Conservation (phyloP, 2,888 invertebrate genomes). For the Stramonita haemastoma region DNA sequence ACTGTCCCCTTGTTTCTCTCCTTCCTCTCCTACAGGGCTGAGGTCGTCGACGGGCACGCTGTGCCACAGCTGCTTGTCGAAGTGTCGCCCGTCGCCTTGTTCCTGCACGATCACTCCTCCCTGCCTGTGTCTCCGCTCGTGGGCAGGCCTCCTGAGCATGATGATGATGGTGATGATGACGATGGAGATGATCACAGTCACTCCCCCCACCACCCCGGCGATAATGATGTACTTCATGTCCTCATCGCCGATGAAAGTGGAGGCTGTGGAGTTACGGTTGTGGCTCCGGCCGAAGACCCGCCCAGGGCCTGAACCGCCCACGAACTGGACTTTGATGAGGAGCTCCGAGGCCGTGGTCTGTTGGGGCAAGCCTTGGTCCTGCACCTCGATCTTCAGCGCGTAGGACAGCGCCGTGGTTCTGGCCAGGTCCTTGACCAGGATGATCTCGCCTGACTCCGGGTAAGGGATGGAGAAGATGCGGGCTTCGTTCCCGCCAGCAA, state of each 20-base stretch:
- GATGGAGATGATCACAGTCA: conserved; percentile 54
- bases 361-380: conserved; percentile 62
- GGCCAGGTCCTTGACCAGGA: conserved; percentile 50
- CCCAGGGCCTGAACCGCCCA: conserved; percentile 39
- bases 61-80: conserved; percentile 55
- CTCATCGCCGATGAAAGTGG: conserved; percentile 41
- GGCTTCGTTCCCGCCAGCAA: conserved; percentile 57
- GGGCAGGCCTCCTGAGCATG: conserved; percentile 47
- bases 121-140: conserved; percentile 39
- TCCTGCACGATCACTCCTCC: conserved; percentile 51
- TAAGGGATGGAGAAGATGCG: conserved; percentile 55
- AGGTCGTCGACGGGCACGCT: conserved; percentile 55
- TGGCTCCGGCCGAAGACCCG: neutral
- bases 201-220: conserved; percentile 53
- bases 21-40: conserved; percentile 42
- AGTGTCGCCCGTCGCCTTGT: conserved; percentile 52
- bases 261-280: conserved; percentile 29
- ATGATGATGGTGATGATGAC: conserved; percentile 54
- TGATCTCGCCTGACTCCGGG: conserved; percentile 56
- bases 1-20: conserved; percentile 6
- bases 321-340: conserved; percentile 47
- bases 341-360: conserved; percentile 55
- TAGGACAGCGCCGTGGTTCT: conserved; percentile 45
- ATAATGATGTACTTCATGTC: conserved; percentile 55
- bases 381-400: conserved; percentile 57